A percentile compares a stretch with the other conserved stretches of the same genome.
phyloP scores from a whole-genome alignment of 2,888 invertebrate genomes.

The Nowickia ferox region DNA sequence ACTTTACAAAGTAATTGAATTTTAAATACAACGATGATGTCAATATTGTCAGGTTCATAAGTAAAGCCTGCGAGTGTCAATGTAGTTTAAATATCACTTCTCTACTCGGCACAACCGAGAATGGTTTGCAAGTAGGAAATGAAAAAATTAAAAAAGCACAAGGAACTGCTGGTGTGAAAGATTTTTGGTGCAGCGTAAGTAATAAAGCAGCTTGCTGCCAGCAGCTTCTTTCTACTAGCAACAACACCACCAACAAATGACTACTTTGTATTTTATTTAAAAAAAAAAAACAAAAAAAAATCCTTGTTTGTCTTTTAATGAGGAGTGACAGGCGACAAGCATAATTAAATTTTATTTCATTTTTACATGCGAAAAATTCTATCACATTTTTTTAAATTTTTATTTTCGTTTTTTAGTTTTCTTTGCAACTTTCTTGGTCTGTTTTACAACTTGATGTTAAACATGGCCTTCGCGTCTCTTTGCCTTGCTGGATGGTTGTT shows the following conservation, averaged over 20 bases:
- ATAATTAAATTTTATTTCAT: constrained; percentile 81
- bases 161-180: constrained; percentile 19
- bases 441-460: constrained; percentile 19
- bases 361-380: constrained; percentile 78
- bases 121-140: constrained; percentile 1
- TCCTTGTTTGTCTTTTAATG: constrained; percentile 76
- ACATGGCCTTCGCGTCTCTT: background rate
- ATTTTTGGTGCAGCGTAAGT: constrained; percentile 19
- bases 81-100: constrained; percentile 52
- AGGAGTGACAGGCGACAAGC: constrained; percentile 81
- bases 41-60: constrained; percentile 61
- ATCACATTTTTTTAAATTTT: constrained; percentile 42
- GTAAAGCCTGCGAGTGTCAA: constrained; percentile 50
- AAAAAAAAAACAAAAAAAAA: constrained; percentile 40
- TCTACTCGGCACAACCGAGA: constrained; percentile 11
- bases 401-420: background rate
- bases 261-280: constrained; percentile 51
- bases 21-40: constrained; percentile 61
- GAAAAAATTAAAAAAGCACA: background rate
- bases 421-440: constrained; percentile 8
- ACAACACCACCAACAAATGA: constrained; percentile 30
- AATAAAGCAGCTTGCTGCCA: constrained; percentile 35
- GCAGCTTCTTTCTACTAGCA: constrained; percentile 6
- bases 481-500: no score
- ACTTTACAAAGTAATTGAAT: constrained; percentile 66